Conservation (phyloP, 2,797 vertebrate species). For the Trachops cirrhosus region DNA sequence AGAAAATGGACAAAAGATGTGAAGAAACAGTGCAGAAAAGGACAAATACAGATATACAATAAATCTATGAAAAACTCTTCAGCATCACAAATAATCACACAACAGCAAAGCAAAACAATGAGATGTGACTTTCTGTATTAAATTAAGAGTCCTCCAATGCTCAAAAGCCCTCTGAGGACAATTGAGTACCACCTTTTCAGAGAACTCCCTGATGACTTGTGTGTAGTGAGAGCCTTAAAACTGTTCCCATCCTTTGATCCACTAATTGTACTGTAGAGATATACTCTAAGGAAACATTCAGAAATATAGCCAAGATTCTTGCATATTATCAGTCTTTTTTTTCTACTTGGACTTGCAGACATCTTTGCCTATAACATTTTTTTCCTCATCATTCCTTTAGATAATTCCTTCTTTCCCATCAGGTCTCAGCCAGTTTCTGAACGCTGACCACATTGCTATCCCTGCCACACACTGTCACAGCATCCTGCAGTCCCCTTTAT, state of each 20-base stretch:
- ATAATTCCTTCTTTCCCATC: neutral
- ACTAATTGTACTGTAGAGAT: neutral
- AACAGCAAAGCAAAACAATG: neutral
- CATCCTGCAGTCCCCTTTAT: neutral
- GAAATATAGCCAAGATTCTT: neutral
- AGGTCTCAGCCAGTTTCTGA: neutral
- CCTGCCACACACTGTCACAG: rapidly evolving
- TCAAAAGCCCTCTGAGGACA: neutral
- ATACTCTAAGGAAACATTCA: neutral
- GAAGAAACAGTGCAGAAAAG: neutral
- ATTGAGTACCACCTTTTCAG: neutral
- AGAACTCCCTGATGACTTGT: neutral
- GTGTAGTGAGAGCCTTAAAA: neutral
- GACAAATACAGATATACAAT: neutral
- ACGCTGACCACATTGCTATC: neutral
- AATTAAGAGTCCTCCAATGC: neutral
- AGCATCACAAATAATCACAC: neutral
- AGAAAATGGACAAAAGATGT: neutral
- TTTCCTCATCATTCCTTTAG: neutral
- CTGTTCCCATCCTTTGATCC: neutral
- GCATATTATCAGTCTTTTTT: neutral
- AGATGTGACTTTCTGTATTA: neutral
- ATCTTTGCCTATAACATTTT: neutral
- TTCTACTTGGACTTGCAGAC: neutral
- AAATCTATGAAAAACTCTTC: neutral